phyloP scores from a whole-genome alignment of 2,113 vertebrate genomes.

The Psammodynastes pulverulentus region DNA sequence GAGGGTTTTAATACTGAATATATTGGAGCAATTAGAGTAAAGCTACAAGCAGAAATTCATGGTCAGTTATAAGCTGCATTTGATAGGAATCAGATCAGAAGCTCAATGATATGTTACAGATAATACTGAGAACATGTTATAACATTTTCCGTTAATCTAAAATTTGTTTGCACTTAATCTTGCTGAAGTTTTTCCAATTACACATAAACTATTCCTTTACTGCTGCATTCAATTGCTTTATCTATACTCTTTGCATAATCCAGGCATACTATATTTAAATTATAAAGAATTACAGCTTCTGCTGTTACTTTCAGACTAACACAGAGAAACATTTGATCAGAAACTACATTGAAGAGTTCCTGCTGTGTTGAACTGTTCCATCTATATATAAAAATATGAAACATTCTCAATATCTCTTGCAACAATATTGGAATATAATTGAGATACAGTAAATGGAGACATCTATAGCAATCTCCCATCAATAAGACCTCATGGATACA shows the following conservation, averaged over 20 bases:
- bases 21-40: not conserved
- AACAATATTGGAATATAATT: not conserved
- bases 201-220: not conserved
- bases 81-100: not conserved
- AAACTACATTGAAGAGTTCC: not conserved
- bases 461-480: not conserved
- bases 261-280: not conserved
- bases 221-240: not conserved
- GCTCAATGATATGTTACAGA: not conserved
- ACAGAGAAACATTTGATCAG: not conserved
- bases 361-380: not conserved
- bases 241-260: not conserved
- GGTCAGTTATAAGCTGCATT: not conserved
- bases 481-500: not conserved
- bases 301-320: not conserved
- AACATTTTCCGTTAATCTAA: not conserved
- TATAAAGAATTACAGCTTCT: not conserved
- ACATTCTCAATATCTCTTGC: not conserved
- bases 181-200: not conserved
- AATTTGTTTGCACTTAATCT: not conserved
- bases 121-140: not conserved
- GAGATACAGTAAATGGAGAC: not conserved
- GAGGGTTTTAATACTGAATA: not conserved
- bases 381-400: not conserved
- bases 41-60: not conserved